Percentiles rank a stretch among this genome's conserved stretches.
These are phyloP conservation scores for Saxicola maurus DNA, from an alignment of 2,797 vertebrate genomes.

Conservation along the genomic window DNA sequence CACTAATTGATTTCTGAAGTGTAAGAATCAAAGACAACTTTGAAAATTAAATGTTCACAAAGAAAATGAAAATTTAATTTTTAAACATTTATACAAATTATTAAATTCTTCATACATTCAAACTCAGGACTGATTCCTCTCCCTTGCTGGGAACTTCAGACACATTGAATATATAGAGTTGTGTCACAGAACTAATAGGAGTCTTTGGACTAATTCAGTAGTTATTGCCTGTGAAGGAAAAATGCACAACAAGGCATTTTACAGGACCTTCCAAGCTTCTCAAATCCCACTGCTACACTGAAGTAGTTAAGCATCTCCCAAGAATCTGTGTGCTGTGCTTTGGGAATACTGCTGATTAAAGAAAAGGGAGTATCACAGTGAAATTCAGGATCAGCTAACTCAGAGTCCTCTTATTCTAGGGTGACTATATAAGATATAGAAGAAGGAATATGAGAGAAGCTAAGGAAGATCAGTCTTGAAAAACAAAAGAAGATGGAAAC, in stretches of 20 bases:
- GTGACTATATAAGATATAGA: background rate
- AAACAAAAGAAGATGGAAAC: background rate
- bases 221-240: background rate
- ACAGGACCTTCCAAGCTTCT: background rate
- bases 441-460: background rate
- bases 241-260: background rate
- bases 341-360: background rate
- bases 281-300: background rate
- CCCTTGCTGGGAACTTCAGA: background rate
- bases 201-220: background rate
- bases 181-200: background rate
- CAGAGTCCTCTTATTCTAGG: background rate
- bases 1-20: background rate
- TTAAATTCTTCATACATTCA: background rate
- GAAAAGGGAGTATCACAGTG: background rate
- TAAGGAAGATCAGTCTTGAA: background rate
- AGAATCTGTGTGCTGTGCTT: background rate
- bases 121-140: background rate
- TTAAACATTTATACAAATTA: background rate
- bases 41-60: background rate
- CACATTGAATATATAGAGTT: background rate
- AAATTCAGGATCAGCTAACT: background rate
- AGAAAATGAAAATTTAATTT: slow-evolving; percentile 6
- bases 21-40: background rate
- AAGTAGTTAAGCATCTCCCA: background rate